Evolutionary conservation across 2,797 vertebrate genomes (phyloP).

Genomic region (Eurystomus glaucurus): DNA sequence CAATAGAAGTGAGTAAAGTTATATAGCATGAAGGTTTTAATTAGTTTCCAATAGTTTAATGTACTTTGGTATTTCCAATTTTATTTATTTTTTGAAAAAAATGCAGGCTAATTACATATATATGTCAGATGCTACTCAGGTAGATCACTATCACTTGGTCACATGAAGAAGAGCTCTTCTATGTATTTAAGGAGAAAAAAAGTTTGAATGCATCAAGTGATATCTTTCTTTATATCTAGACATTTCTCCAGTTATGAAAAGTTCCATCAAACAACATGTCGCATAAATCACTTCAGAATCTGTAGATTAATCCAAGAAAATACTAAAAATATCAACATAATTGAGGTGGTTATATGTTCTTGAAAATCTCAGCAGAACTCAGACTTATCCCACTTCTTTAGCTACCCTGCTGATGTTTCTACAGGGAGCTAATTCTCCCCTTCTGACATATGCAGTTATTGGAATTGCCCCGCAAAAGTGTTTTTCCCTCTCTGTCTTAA

Average conservation of each 20-base stretch:
- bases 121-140: neutral
- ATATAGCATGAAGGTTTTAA: neutral
- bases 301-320: neutral
- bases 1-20: neutral
- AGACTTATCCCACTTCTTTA: neutral
- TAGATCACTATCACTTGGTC: neutral
- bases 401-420: neutral
- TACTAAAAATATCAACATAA: neutral
- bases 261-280: neutral
- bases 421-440: neutral
- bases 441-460: neutral
- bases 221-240: neutral
- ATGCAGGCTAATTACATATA: fast-evolving
- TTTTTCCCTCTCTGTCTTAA: neutral
- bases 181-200: neutral
- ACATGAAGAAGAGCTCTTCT: neutral
- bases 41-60: neutral
- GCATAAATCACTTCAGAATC: neutral
- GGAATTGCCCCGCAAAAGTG: neutral
- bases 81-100: neutral
- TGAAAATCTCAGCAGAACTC: neutral
- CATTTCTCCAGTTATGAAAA: neutral
- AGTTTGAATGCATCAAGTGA: neutral
- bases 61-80: neutral
- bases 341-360: fast-evolving